Evolutionary conservation across 2,797 vertebrate genomes (phyloP), one percentile per base, ranked within the genome.

Genomic region (Cirrhinus mrigala): DNA sequence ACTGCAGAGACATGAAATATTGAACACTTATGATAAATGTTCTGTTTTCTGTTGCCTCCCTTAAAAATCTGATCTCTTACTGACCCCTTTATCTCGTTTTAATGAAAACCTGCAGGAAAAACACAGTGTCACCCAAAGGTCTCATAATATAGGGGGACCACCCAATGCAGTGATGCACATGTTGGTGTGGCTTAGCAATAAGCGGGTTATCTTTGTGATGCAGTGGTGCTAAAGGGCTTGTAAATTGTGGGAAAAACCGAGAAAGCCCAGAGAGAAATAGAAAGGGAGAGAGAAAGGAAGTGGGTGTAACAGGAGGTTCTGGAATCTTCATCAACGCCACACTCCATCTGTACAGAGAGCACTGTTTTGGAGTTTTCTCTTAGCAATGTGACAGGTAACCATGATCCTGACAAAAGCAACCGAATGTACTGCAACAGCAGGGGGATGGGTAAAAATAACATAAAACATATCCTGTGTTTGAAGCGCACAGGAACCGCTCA

Each of bases 241-340:
- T 90, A 88, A 91, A 91, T 89, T 91, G 82, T 85, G 86, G 90
- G 85, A 89, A 89, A 91, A 92, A 79, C 33, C 58, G 62, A 80
- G 48, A 76, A 85, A 91, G 79, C 80, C 83, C 79, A 84, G 79
- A 68, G 80, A 88, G 88, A 90, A 70, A 71, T 33, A 33, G 24
- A 69, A 46, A 58, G 54, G 27, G 52, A 44, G 50, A 78, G 75
- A 12, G 52, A 79, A 58, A 84, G 83, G 91, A 92, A 92, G 88
- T 89, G 90, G 92, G 91, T 91, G 92, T 81, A 90, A 85, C 85
- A 29, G 74, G 40, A 82, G 64, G 29, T 83, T 93, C 92, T 93
- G 93, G 91, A 92, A 92, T 92, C 90, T 94, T 87, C 91, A 93
- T 94, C 88, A 92, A 78, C 37, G 12, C 3, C 1, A 76, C 73